These are phyloP conservation scores for Tretioscincus oriximinensis DNA, from an alignment of 2,113 vertebrate genomes.

Conservation along the genomic window DNA sequence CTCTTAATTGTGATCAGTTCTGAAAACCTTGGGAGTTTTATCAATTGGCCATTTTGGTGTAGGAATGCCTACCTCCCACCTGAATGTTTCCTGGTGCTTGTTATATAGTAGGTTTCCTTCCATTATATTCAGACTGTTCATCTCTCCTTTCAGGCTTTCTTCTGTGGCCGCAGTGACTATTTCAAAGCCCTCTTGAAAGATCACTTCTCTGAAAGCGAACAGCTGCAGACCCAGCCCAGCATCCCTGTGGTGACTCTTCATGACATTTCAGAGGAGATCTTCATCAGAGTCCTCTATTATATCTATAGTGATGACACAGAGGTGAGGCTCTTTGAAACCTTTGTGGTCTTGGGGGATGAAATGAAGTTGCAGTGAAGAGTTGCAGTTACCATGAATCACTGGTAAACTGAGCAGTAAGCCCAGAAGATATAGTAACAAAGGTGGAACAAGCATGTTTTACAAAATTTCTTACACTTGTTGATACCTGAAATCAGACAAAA, in stretches of 20 bases:
- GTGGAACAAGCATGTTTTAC: neutral
- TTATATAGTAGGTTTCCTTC: no score
- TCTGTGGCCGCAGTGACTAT: constrained; percentile 95
- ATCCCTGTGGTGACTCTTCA: constrained; percentile 87
- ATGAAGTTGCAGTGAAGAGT: neutral
- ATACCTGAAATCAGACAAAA: neutral
- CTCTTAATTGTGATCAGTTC: neutral
- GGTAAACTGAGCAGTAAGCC: neutral
- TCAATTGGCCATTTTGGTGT: neutral
- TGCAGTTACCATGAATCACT: neutral
- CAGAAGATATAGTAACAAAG: no score
- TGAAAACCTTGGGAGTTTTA: no score
- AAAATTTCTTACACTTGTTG: neutral
- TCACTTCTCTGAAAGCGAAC: constrained; percentile 90
- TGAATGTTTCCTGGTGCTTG: no score
- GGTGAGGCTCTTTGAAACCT: constrained; percentile 68
- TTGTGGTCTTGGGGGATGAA: neutral
- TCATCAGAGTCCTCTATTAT: constrained; percentile 89
- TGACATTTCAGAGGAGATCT: constrained; percentile 86
- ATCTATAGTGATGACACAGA: constrained; percentile 92
- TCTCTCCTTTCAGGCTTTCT: constrained; percentile 82
- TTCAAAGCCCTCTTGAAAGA: constrained; percentile 93
- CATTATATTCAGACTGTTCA: neutral
- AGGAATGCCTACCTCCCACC: neutral
- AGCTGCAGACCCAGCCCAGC: constrained; percentile 83